These are phyloP conservation scores for Entomobrya multifasciata DNA, from an alignment of 2,888 invertebrate species.

Conservation along the genomic window DNA sequence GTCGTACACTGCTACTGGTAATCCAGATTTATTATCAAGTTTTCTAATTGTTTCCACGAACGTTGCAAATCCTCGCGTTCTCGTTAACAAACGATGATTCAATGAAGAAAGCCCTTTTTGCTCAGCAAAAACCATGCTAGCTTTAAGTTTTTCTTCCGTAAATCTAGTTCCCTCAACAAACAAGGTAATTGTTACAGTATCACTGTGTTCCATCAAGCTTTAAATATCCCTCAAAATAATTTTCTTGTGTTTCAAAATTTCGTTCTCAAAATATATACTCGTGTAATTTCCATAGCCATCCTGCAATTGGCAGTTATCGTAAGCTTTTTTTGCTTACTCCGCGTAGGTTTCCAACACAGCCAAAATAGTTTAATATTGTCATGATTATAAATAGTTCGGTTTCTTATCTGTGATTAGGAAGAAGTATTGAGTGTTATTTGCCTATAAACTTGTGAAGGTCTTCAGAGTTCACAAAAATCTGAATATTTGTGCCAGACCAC, in stretches of 20 bases:
- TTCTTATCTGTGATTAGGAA: background rate
- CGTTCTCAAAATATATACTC: conserved; percentile 96
- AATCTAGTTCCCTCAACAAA: conserved; percentile 97
- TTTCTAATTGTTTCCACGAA: conserved; percentile 90
- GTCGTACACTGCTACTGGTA: background rate
- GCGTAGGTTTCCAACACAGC: conserved; percentile 87
- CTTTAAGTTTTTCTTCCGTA: conserved; percentile 91
- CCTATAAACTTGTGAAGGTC: background rate
- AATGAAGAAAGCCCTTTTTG: conserved; percentile 91
- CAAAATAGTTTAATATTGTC: background rate
- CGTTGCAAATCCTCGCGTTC: conserved; percentile 97
- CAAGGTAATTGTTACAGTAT: conserved; percentile 92
- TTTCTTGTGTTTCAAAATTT: conserved; percentile 93
- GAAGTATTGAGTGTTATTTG: background rate
- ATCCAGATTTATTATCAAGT: conserved; percentile 90
- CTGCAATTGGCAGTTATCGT: conserved; percentile 91
- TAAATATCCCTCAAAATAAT: conserved; percentile 90
- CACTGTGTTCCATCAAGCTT: conserved; percentile 92
- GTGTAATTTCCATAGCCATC: conserved; percentile 98
- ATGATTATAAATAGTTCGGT: background rate
- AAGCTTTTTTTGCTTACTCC: conserved; percentile 96
- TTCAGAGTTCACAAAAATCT: background rate
- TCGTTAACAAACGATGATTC: conserved; percentile 93
- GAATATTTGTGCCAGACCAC: background rate
- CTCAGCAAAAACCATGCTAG: conserved; percentile 91